phyloP scores from a whole-genome alignment of 2,113 vertebrate species.

The Myiopsitta monachus region DNA sequence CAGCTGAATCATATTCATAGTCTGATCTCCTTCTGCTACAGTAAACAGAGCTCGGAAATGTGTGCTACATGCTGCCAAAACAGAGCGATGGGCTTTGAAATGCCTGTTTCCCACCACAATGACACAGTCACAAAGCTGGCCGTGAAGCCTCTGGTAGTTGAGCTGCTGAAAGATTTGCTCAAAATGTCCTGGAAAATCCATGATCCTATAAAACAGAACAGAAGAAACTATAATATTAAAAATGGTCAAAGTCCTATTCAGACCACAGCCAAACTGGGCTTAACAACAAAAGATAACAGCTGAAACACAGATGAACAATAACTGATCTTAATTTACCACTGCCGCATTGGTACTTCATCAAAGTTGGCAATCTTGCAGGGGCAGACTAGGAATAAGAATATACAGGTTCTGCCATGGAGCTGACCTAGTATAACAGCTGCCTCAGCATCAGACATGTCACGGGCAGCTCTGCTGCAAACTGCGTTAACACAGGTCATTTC shows the following conservation, averaged over 20 bases:
- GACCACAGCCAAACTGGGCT: rapidly evolving
- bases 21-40: constrained; percentile 89
- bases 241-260: neutral
- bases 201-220: constrained; percentile 75
- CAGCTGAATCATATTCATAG: constrained; percentile 96
- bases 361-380: neutral
- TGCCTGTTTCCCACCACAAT: constrained; percentile 93
- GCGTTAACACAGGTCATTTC: rapidly evolving
- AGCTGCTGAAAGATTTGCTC: constrained; percentile 97
- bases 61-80: constrained; percentile 94
- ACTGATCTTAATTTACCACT: no score
- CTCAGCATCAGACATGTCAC: neutral
- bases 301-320: neutral
- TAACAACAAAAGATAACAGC: neutral
- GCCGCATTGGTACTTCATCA: rapidly evolving
- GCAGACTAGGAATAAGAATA: neutral
- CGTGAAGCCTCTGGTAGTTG: constrained; percentile 93
- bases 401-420: neutral
- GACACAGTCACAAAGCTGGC: constrained; percentile 94
- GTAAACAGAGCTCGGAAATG: constrained; percentile 96
- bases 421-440: neutral
- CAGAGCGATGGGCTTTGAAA: constrained; percentile 95
- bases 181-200: constrained; percentile 99
- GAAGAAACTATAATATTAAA: neutral
- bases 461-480: neutral